Evolutionary conservation across 2,113 vertebrate genomes (phyloP), one percentile per base, ranked within the genome.

Genomic region (Lonchura striata): DNA sequence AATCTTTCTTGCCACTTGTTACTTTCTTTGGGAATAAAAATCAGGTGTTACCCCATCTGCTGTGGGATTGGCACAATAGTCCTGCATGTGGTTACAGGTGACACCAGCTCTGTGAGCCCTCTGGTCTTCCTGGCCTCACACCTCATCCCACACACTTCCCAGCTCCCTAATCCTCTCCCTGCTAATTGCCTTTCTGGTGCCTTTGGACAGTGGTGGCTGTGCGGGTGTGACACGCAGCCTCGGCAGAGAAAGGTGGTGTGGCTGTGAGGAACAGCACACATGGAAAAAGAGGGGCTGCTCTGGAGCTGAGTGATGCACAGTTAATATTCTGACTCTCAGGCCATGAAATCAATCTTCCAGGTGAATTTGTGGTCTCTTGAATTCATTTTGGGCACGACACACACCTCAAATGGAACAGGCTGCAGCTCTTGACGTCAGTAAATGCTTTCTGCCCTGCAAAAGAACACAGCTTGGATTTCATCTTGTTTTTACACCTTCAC

Each of bases 291-390:
- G 65, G 74, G 78, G 33, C n/a, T 8, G 4, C 42, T 86, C 54
- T 9, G 21, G 49, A 95, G 71, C 24, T 68, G 70, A 94, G 83
- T n/a, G 68, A 80, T 82, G 88, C 66, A 90, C 83, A 88, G 95
- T 96, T 95, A 95, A 92, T 95, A 72, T 91, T 90, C 92, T 82
- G 86, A 53, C 66, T 96, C 90, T 92, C 15, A 6, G 88, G 95
- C 95, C 84, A 90, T 95, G 96, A 97, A 97, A 96, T 96, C 82
- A 5, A 94, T 97, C 95, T 96, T 95, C 54, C 82, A 94, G 95
- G 86, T 95, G 92, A 95, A 95, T 95, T 75, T 96, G 88, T 91
- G 93, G 66, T 63, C 79, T 94, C 86, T 95, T n/a, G 7, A 77
- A 94, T 94, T 92, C 84, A 84, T 91, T 95, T 92, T 93, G 92